A percentile compares a stretch with the other conserved stretches of the same genome.
Conservation (phyloP, 2,888 invertebrate genomes). For the Creontiades dilutus region DNA sequence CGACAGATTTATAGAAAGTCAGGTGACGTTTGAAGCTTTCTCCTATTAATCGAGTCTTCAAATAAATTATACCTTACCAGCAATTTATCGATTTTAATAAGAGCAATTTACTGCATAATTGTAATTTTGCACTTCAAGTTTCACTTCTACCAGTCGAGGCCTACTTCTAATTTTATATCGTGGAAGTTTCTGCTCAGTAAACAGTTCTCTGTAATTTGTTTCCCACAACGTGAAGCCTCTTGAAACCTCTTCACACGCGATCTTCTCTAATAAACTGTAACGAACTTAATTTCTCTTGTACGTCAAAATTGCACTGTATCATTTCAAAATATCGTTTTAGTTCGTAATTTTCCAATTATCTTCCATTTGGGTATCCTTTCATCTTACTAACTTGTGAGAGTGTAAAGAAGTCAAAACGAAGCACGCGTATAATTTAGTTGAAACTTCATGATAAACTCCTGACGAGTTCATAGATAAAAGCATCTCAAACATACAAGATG, state of each 20-base stretch:
- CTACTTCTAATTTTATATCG: neutral
- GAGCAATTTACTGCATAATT: neutral
- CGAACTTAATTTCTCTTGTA: neutral
- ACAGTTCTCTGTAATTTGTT: neutral
- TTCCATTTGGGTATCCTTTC: no score
- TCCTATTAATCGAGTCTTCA: neutral
- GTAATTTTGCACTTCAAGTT: neutral
- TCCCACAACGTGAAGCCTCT: neutral
- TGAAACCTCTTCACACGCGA: neutral
- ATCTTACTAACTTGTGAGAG: no score
- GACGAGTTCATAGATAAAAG: no score
- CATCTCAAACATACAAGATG: no score
- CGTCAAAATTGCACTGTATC: no score
- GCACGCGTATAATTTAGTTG: no score
- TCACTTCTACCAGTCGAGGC: neutral
- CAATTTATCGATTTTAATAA: neutral
- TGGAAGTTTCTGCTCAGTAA: neutral
- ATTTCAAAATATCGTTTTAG: no score
- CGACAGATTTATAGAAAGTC: neutral
- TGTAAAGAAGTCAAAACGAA: no score
- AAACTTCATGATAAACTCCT: no score
- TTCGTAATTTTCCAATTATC: no score
- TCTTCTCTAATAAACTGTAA: constrained; percentile 3
- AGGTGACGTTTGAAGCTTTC: neutral
- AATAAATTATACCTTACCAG: neutral